phyloP scores from a whole-genome alignment of 2,888 invertebrate genomes.

The Anarsia innoxiella region DNA sequence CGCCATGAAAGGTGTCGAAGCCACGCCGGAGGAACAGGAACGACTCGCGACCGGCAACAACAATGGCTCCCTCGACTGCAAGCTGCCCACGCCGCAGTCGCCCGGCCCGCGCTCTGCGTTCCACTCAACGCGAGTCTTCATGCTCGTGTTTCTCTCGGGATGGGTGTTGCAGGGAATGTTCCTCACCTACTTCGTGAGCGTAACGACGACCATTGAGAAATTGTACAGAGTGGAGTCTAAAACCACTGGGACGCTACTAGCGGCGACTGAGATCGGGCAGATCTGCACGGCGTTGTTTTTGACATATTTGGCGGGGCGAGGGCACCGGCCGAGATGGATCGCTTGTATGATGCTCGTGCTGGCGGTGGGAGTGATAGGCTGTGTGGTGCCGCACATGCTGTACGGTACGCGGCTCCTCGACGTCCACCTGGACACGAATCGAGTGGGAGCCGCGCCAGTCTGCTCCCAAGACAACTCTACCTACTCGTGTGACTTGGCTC shows the following conservation, averaged over 20 bases:
- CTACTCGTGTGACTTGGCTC: slow-evolving; percentile 74
- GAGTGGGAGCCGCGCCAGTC: slow-evolving; percentile 50
- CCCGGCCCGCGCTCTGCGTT: slow-evolving; percentile 80
- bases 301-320: slow-evolving; percentile 93
- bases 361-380: slow-evolving; percentile 88
- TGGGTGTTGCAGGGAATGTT: slow-evolving; percentile 95
- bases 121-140: slow-evolving; percentile 91
- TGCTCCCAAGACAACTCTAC: slow-evolving; percentile 37
- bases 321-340: slow-evolving; percentile 95
- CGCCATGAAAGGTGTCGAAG: slow-evolving; percentile 69
- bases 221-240: slow-evolving; percentile 93
- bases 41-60: slow-evolving; percentile 70
- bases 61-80: slow-evolving; percentile 87
- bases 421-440: slow-evolving; percentile 49
- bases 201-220: slow-evolving; percentile 94
- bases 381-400: slow-evolving; percentile 90
- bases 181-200: slow-evolving; percentile 94
- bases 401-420: slow-evolving; percentile 84
- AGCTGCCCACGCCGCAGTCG: slow-evolving; percentile 74
- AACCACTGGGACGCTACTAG: slow-evolving; percentile 91
- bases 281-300: slow-evolving; percentile 91
- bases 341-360: slow-evolving; percentile 94
- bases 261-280: slow-evolving; percentile 94
- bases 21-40: slow-evolving; percentile 68
- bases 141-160: slow-evolving; percentile 90